Evolutionary conservation across 2,113 vertebrate species (phyloP).

Genomic region (Alexandromys fortis): DNA sequence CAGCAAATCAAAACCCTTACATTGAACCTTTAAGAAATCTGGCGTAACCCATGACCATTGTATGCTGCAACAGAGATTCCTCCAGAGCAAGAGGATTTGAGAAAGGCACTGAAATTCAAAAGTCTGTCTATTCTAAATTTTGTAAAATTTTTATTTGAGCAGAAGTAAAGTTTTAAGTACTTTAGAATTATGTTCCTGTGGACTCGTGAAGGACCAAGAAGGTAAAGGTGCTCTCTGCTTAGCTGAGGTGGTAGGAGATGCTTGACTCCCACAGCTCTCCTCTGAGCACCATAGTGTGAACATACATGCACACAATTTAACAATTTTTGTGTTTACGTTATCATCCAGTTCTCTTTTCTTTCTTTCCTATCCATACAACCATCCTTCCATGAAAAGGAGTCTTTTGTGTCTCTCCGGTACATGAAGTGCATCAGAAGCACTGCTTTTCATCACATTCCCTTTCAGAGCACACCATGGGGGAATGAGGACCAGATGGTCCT

Average conservation of each 20-base stretch:
- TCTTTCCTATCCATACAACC: neutral
- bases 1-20: neutral
- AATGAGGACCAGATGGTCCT: neutral
- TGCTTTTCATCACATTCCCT: too few species aligned
- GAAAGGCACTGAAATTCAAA: neutral
- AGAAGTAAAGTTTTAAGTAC: slow-evolving; percentile 16
- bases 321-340: neutral
- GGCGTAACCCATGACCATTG: neutral
- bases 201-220: too few species aligned
- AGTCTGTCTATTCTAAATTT: neutral
- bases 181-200: neutral
- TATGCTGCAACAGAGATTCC: neutral
- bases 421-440: neutral
- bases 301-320: neutral
- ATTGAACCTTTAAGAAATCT: neutral
- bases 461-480: neutral
- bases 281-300: neutral
- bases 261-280: neutral
- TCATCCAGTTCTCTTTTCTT: neutral
- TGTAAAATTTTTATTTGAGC: neutral
- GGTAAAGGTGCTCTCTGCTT: neutral
- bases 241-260: neutral
- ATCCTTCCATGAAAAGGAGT: neutral
- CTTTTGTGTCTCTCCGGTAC: neutral
- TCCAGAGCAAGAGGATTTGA: neutral